Evolutionary conservation across 2,797 vertebrate genomes (phyloP), one percentile per base, ranked within the genome.

Genomic region (Rhynchonycteris naso): DNA sequence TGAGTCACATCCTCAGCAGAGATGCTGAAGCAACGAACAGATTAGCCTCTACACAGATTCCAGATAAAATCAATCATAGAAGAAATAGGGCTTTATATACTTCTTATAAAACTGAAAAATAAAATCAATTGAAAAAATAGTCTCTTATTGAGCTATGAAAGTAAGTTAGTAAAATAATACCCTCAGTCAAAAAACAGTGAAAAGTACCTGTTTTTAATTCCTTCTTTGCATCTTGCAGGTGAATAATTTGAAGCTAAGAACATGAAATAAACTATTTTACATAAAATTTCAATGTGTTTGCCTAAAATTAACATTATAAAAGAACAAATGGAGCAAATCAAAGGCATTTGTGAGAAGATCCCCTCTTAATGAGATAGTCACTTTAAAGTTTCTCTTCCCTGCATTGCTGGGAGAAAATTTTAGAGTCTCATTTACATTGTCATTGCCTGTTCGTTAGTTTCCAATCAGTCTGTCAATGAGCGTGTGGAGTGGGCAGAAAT

Each of bases 191-290:
- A 65, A 71, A 78, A 58, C n/a, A 56, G 28, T 91, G 78, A 78
- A 71, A 10, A 28, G 11, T 58, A 28, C 5, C 4, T 52, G 16
- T 65, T 75, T 79, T 33, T 35, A 71, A 52, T 7, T 79, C 38
- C 1, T n/a, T 75, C 83, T 30, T 18, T 54, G 12, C 47, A 72
- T 47, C 71, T 54, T 59, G 0, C n/a, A 33, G 59, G 35, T 58
- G 22, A 66, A 66, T 66, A 65, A 59, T 87, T 88, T 91, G 63
- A 94, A 80, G 38, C 16, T 91, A 86, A 50, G 33, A 72, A 88
- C 75, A n/a, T 91, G 76, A 68, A 68, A 74, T 68, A 38, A 66
- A 12, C 33, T 63, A 33, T 43, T 54, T 54, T 78, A 74, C 65
- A 68, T 61, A 43, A 12, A 86, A 75, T 56, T 59, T 43, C 11